A percentile compares a stretch with the other conserved stretches of the same genome.
Evolutionary conservation across 2,113 vertebrate species (phyloP).

Genomic region (Camelus dromedarius): DNA sequence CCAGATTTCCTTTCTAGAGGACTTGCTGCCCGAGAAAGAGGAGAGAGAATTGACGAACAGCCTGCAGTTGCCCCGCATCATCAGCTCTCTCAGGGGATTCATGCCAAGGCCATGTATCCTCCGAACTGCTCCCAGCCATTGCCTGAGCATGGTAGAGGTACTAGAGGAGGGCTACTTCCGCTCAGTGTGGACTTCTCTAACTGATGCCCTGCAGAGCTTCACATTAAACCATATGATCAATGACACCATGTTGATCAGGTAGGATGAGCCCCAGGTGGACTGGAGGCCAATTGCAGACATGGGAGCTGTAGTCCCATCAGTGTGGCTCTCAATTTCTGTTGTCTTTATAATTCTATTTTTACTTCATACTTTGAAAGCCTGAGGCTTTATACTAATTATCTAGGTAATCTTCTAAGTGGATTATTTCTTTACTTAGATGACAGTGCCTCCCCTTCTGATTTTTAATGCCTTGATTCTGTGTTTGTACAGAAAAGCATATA

Average conservation of each 20-base stretch:
- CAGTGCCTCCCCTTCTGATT: neutral
- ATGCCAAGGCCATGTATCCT: neutral
- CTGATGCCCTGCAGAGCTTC: neutral
- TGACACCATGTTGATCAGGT: neutral
- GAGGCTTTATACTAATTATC: neutral
- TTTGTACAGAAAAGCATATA: neutral
- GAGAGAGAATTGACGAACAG: neutral
- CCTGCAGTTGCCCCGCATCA: neutral
- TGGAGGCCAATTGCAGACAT: neutral
- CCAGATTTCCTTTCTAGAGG: neutral
- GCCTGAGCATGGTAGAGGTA: neutral
- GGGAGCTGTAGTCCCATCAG: rapidly evolving
- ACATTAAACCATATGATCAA: neutral
- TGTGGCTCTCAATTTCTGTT: neutral
- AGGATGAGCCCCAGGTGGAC: neutral
- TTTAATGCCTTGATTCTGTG: neutral
- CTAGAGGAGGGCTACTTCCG: neutral
- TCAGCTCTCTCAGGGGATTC: neutral
- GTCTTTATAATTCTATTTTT: neutral
- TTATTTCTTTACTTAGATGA: neutral
- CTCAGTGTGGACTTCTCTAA: neutral
- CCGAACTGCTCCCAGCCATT: neutral
- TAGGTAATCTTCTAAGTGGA: neutral
- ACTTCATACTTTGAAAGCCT: neutral
- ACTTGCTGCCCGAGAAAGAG: neutral